Evolutionary conservation across 2,113 vertebrate genomes (phyloP), one percentile per base, ranked within the genome.

Genomic region (Brienomyrus longianalis): DNA sequence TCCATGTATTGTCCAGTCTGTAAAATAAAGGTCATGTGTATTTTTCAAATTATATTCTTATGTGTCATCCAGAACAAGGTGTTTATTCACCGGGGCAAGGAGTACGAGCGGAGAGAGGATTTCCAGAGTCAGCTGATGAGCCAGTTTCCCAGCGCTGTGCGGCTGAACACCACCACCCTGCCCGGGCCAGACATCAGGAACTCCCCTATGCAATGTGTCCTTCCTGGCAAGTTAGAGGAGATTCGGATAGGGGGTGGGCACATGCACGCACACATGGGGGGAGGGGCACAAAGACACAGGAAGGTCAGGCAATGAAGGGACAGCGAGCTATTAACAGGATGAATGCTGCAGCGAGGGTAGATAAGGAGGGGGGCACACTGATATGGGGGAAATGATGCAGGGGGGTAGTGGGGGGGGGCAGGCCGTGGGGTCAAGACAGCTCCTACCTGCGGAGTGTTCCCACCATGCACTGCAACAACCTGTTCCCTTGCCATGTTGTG

Each of bases 31-130:
- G 62, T 70, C 62, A 31, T 70, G 62, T 66, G 51, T 31, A 31
- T 50, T 17, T 59, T 13, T 70, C n/a, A 70, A 70, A 31, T 13
- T 88, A 19, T 86, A 88, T 93, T 59, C 21, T 27, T 23, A 56
- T 89, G 50, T 50, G 21, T 52, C 23, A 88, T 93, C 52, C 95
- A 99, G 98, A 98, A 99, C 95, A 99, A 99, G 93, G 97, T 99
- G 70, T 99, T 99, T 93, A 99, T 99, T 94, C 98, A 99, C 92
- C 97, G 98, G 0, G 98, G 98, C 9, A 99, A 99, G 90, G 98
- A 99, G 89, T 99, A 99, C 0, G 98, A 99, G 93, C 96, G 98
- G 47, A 96, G 98, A 90, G 98, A 99, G 93, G 98, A 99, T 90
- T 99, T 99, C 94, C 97, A 99, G 96, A 95, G 97, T 77, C 97